Conservation (phyloP, 2,888 invertebrate genomes). For the Netelia virgata region DNA sequence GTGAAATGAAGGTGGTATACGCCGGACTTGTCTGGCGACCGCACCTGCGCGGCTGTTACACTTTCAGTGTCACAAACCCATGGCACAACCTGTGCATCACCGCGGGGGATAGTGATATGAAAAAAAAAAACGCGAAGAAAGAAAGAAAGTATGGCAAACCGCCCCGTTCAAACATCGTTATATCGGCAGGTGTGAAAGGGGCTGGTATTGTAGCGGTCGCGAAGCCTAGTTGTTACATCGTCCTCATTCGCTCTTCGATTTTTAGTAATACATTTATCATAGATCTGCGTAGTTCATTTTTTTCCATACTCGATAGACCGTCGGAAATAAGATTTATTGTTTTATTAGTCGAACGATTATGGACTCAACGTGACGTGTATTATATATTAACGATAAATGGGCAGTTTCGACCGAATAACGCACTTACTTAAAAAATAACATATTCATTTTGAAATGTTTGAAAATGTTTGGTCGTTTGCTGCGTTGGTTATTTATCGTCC, state of each 20-base stretch:
- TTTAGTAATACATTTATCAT: neutral
- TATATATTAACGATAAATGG: no score
- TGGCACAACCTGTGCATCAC: conserved; percentile 6
- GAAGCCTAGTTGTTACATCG: neutral
- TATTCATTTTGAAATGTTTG: no score
- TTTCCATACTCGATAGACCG: no score
- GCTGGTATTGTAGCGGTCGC: neutral
- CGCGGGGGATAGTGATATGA: conserved; percentile 7
- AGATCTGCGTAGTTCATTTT: no score
- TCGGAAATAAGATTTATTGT: no score
- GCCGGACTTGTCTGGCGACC: conserved; percentile 67
- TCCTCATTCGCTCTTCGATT: neutral
- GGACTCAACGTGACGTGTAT: no score
- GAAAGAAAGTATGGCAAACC: neutral
- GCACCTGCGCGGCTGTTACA: conserved; percentile 73
- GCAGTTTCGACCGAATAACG: no score
- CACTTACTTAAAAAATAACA: no score
- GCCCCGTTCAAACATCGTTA: neutral
- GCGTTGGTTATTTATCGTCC: no score
- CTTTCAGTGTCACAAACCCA: conserved; percentile 46
- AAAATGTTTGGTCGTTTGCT: no score
- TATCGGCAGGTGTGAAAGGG: neutral
- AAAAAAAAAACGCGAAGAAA: neutral
- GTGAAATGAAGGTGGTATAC: conserved; percentile 75
- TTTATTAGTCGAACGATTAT: no score